These are phyloP conservation scores for Coracopsis vasa DNA, from an alignment of 2,113 vertebrate species.

Conservation along the genomic window DNA sequence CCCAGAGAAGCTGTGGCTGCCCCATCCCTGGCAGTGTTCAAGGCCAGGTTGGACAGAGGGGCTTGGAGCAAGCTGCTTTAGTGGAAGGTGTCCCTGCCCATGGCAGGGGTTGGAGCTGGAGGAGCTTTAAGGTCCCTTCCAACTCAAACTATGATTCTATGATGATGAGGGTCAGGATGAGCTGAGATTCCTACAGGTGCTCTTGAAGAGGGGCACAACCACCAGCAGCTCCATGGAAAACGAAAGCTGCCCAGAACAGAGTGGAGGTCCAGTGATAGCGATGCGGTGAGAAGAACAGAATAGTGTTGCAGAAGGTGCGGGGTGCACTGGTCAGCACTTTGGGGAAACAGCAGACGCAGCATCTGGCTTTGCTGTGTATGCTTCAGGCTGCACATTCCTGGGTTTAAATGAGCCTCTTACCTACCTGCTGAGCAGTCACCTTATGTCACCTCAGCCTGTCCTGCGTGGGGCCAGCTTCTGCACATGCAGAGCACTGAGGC, in stretches of 20 bases:
- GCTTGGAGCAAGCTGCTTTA: background rate
- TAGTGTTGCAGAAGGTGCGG: background rate
- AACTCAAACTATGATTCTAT: background rate
- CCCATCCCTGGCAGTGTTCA: too few species aligned
- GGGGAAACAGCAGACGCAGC: background rate
- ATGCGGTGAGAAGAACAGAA: background rate
- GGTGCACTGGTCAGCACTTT: background rate
- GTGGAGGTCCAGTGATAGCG: background rate
- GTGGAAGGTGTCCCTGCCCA: background rate
- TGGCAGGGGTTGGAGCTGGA: background rate
- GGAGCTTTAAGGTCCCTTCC: background rate
- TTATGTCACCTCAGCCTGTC: background rate
- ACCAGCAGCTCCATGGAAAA: background rate
- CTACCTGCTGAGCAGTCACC: background rate
- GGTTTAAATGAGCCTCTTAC: constrained; percentile 7
- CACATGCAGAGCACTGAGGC: background rate
- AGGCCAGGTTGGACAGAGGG: background rate
- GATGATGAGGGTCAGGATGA: background rate
- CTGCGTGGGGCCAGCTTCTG: background rate
- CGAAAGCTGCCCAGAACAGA: background rate
- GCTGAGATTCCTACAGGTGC: background rate
- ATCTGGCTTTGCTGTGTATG: background rate
- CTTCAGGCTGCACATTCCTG: background rate
- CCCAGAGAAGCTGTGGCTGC: too few species aligned
- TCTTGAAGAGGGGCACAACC: background rate